A percentile compares a stretch with the other conserved stretches of the same genome.
Evolutionary conservation across 2,888 invertebrate species (phyloP).

Genomic region (Yponomeuta cagnagella): DNA sequence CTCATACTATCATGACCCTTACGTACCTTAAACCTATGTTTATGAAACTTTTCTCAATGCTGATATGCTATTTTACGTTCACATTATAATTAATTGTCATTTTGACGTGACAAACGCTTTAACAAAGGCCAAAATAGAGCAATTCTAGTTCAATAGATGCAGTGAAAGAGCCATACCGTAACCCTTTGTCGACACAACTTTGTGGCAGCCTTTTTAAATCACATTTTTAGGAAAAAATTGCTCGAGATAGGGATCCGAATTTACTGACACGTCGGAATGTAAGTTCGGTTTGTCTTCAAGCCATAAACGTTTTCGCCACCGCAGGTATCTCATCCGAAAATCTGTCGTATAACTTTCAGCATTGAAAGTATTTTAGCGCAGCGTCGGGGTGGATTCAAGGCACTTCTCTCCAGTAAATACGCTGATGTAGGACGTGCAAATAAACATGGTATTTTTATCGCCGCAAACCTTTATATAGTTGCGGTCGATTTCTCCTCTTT

Average conservation of each 20-base stretch:
- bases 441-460: slow-evolving; percentile 75
- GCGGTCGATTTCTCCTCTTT: slow-evolving; percentile 74
- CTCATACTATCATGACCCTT: neutral
- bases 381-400: slow-evolving; percentile 33
- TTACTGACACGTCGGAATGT: slow-evolving; percentile 66
- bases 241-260: slow-evolving; percentile 62
- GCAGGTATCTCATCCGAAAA: slow-evolving; percentile 32
- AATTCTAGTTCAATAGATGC: neutral
- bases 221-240: slow-evolving; percentile 55
- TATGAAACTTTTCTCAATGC: too few species aligned
- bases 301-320: slow-evolving; percentile 35
- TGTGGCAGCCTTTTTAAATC: slow-evolving; percentile 50
- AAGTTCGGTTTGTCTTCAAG: slow-evolving; percentile 44
- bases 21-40: too few species aligned
- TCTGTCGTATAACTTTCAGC: slow-evolving; percentile 40
- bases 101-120: too few species aligned
- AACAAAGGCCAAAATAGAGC: neutral
- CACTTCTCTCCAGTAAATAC: slow-evolving; percentile 45
- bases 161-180: slow-evolving; percentile 19
- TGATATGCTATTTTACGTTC: too few species aligned
- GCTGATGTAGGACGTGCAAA: slow-evolving; percentile 74
- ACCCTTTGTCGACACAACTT: slow-evolving; percentile 28
- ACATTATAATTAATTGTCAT: too few species aligned
- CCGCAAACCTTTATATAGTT: slow-evolving; percentile 74
- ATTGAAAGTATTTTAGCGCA: slow-evolving; percentile 43